Percentiles rank a stretch among this genome's conserved stretches.
phyloP scores from a whole-genome alignment of 2,797 vertebrate species.

The Melanitta fusca region DNA sequence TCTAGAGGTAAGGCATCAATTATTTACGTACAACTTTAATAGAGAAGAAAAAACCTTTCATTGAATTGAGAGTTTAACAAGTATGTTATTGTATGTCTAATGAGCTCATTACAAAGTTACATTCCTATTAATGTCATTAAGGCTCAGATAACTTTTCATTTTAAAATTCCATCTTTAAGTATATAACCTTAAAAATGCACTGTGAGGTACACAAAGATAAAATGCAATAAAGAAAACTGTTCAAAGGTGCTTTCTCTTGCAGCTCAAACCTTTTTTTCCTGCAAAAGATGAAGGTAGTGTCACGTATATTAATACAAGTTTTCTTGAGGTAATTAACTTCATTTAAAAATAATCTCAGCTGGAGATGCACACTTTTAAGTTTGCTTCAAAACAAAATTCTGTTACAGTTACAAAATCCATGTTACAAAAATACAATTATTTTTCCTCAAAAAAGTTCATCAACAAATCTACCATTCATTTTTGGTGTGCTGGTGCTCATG shows the following conservation, averaged over 20 bases:
- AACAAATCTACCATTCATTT: background rate
- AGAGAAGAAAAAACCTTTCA: background rate
- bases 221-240: background rate
- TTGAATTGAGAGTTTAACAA: background rate
- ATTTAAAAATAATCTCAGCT: background rate
- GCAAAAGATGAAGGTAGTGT: background rate
- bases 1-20: slow-evolving; percentile 87
- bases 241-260: background rate
- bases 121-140: background rate
- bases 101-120: background rate
- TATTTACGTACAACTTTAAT: background rate
- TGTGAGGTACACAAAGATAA: background rate
- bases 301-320: background rate
- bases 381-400: background rate
- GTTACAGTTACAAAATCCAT: no score
- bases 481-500: background rate
- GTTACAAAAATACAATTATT: no score
- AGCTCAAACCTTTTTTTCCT: background rate
- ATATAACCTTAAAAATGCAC: background rate
- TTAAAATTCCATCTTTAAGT: background rate
- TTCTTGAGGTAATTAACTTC: background rate
- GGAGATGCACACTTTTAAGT: background rate
- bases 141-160: background rate
- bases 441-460: no score
- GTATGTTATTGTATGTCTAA: background rate